phyloP scores from a whole-genome alignment of 1,140 invertebrate species.

The Drosophila takahashii region DNA sequence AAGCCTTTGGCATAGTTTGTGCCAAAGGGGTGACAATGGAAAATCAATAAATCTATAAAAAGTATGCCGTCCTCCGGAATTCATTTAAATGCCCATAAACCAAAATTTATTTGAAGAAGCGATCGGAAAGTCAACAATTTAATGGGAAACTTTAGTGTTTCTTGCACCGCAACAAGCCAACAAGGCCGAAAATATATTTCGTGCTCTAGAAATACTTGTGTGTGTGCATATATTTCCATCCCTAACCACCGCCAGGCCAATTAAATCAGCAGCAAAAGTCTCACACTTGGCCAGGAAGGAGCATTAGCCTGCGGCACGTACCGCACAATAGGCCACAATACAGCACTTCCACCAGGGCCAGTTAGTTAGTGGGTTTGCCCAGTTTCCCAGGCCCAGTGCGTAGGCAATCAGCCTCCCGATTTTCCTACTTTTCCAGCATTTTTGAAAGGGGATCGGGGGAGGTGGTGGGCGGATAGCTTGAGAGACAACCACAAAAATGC shows the following conservation, averaged over 20 bases:
- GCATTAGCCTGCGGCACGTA: constrained; percentile 71
- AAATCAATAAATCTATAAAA: constrained; percentile 12
- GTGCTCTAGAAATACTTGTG: neutral
- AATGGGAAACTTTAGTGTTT: constrained; percentile 24
- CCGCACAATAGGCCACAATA: constrained; percentile 45
- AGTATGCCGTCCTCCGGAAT: constrained; percentile 8
- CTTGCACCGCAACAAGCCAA: constrained; percentile 21
- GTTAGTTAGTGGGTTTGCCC: constrained; percentile 36
- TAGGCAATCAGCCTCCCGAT: constrained; percentile 64
- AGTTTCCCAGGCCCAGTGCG: constrained; percentile 42
- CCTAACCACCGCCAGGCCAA: constrained; percentile 47
- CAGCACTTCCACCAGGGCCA: constrained; percentile 37
- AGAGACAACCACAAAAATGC: constrained; percentile 72
- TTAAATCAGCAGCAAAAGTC: constrained; percentile 54
- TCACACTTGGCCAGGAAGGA: constrained; percentile 17
- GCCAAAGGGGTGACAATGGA: constrained; percentile 7
- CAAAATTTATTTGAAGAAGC: constrained; percentile 17
- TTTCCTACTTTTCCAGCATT: constrained; percentile 37
- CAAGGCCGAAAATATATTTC: constrained; percentile 32
- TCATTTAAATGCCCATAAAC: constrained; percentile 39
- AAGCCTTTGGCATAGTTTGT: constrained; percentile 50
- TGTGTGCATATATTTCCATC: constrained; percentile 1
- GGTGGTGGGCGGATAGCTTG: constrained; percentile 36
- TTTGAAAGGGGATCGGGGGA: neutral
- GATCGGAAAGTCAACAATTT: constrained; percentile 28